Conservation (phyloP, 1,140 invertebrate genomes). For the Chironomus tepperi region DNA sequence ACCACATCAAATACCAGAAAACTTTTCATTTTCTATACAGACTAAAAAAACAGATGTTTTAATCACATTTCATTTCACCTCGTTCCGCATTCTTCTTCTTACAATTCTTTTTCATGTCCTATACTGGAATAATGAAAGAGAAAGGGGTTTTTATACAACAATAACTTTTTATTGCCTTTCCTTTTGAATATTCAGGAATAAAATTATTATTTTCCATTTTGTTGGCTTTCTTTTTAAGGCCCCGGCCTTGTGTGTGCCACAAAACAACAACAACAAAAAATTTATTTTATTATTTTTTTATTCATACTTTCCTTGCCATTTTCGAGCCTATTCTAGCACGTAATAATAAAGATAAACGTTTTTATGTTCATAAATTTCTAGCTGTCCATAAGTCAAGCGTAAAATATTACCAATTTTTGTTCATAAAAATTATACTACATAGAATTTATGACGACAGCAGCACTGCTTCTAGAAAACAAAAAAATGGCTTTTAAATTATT, state of each 20-base stretch:
- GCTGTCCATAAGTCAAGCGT: too few relatives aligned
- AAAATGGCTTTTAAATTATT: too few relatives aligned
- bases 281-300: too few relatives aligned
- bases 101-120: background rate
- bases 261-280: background rate
- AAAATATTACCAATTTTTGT: too few relatives aligned
- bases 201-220: slow-evolving; percentile 4
- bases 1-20: background rate
- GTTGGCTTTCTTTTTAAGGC: background rate
- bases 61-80: background rate
- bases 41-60: background rate
- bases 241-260: background rate
- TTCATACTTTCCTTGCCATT: too few relatives aligned
- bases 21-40: background rate
- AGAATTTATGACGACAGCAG: too few relatives aligned
- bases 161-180: background rate
- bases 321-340: too few relatives aligned
- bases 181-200: slow-evolving; percentile 14
- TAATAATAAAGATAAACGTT: too few relatives aligned
- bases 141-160: background rate
- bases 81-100: background rate
- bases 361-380: too few relatives aligned
- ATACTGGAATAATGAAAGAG: background rate
- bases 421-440: too few relatives aligned
- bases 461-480: too few relatives aligned